These are phyloP conservation scores for Hystrix brachyura DNA, from an alignment of 2,113 vertebrate species.

Conservation along the genomic window DNA sequence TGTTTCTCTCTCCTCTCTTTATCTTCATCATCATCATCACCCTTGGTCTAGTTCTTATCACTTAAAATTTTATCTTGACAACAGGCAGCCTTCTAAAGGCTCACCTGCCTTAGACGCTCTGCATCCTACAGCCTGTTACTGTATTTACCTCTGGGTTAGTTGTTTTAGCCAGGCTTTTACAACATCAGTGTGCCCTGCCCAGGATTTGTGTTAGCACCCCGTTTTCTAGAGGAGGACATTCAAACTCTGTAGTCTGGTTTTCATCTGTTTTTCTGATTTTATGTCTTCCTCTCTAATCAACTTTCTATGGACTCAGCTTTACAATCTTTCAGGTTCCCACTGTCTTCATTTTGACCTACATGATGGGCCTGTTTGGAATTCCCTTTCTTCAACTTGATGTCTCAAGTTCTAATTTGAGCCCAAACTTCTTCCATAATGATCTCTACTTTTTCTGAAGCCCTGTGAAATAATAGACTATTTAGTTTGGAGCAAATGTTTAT, in stretches of 20 bases:
- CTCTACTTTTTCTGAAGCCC: background rate
- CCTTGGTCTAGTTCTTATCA: background rate
- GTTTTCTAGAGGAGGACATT: background rate
- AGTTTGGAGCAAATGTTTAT: background rate
- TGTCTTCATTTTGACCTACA: background rate
- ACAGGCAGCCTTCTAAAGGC: background rate
- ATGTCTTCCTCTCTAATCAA: background rate
- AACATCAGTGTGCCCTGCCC: background rate
- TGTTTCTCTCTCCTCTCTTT: background rate
- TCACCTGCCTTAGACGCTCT: background rate
- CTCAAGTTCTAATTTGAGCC: background rate
- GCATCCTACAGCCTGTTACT: background rate
- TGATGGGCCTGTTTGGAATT: background rate
- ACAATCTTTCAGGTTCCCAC: background rate
- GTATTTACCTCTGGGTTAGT: background rate
- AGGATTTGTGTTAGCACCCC: background rate
- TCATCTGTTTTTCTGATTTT: background rate
- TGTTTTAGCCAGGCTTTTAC: background rate
- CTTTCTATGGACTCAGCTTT: background rate
- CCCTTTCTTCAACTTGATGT: background rate
- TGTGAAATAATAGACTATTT: conserved; percentile 14
- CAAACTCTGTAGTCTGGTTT: background rate
- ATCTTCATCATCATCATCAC: background rate
- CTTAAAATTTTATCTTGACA: background rate
- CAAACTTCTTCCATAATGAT: background rate